Percentiles rank a stretch among this genome's conserved stretches.
Evolutionary conservation across 2,113 vertebrate genomes (phyloP).

Genomic region (Tragelaphus imberbis): DNA sequence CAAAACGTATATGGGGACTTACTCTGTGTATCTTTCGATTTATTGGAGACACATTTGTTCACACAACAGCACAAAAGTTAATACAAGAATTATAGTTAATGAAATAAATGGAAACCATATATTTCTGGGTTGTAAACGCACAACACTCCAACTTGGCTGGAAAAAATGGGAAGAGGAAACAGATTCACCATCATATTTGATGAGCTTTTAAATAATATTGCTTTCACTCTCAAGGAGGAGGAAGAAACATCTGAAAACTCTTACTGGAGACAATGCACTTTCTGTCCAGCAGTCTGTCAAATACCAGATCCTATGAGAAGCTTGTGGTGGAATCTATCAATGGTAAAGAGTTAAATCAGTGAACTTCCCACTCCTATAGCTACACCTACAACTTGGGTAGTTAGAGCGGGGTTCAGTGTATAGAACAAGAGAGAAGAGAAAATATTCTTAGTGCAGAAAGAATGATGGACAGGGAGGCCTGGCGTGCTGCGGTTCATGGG

Average conservation of each 20-base stretch:
- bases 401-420: too few relatives aligned
- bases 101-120: not conserved
- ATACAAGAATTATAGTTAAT: not conserved
- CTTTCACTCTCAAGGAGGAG: not conserved
- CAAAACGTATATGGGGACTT: not conserved
- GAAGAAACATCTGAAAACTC: not conserved
- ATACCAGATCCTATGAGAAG: not conserved
- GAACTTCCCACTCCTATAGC: not conserved
- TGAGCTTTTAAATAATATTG: not conserved
- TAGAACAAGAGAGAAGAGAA: not conserved
- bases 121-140: not conserved
- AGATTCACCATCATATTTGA: accelerated
- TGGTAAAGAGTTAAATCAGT: too few relatives aligned
- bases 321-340: accelerated
- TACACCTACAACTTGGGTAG: too few relatives aligned
- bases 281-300: not conserved
- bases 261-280: accelerated
- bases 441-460: not conserved
- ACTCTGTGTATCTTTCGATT: not conserved
- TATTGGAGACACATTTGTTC: not conserved
- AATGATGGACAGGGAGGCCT: too few relatives aligned
- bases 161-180: not conserved
- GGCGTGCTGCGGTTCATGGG: too few relatives aligned
- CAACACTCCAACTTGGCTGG: too few relatives aligned
- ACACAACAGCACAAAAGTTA: not conserved